Evolutionary conservation across 2,888 invertebrate species (phyloP).

Genomic region (Cenopis cana): DNA sequence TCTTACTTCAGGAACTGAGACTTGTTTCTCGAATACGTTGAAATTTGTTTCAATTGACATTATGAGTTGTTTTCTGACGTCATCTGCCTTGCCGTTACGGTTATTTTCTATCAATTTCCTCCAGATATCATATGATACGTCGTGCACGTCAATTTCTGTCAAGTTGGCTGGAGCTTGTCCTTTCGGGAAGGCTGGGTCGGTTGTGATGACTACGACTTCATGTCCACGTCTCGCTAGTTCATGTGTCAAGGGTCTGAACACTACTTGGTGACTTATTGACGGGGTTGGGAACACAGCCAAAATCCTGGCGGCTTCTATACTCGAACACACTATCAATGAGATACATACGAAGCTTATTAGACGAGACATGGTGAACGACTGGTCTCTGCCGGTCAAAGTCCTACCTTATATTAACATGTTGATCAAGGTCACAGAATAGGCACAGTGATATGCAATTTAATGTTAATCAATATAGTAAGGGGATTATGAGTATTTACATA

Average conservation of each 20-base stretch:
- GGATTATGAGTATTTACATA: too few species aligned
- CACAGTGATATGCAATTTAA: too few species aligned
- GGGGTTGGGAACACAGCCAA: conserved; percentile 2
- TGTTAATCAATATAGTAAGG: too few species aligned
- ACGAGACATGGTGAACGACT: too few species aligned
- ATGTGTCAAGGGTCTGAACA: not conserved
- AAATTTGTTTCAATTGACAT: not conserved
- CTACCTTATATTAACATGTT: too few species aligned
- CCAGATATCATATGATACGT: conserved; percentile 51
- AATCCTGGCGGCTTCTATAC: conserved; percentile 5
- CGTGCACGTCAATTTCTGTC: conserved; percentile 66
- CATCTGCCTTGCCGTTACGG: too few species aligned
- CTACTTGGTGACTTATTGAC: conserved; percentile 14
- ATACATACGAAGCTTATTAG: not conserved
- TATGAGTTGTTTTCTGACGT: too few species aligned
- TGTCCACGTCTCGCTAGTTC: conserved; percentile 12
- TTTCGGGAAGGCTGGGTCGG: conserved; percentile 65
- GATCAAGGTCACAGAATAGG: too few species aligned
- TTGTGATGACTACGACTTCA: conserved; percentile 55
- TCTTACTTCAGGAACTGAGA: conserved; percentile 41
- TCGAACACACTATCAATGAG: not conserved
- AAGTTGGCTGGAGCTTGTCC: conserved; percentile 60
- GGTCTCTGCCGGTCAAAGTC: too few species aligned
- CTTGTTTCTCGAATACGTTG: conserved; percentile 46
- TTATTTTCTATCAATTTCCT: conserved; percentile 26